Base-by-base conservation (phyloP, 2,797 vertebrate species). In the Siniperca obscura region DNA sequence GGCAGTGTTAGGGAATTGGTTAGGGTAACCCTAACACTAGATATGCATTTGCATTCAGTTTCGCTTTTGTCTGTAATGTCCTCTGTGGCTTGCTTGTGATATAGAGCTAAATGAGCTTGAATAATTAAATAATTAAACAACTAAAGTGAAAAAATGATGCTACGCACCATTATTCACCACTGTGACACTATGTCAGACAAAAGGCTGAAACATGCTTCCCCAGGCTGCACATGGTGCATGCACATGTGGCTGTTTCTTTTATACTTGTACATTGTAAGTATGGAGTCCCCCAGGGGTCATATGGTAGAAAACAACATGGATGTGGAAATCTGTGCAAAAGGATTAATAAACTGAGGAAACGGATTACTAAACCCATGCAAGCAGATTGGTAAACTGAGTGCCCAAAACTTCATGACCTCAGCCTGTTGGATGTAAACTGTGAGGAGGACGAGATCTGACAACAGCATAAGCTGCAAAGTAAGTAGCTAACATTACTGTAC, bases 61-160 rank as follows among this genome's bases (percentile, higher is more conserved):
- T 30, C 2, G 30, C 30, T 30, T 48, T 16, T 19, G 16, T 36
- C 21, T 38, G 7, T 46, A 46, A 17, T 2, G 16, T 38, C 27
- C 14, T 57, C 30, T 38, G 2, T 36, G 57, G 57, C 57, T 60
- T 60, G 57, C 57, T 60, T 60, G 57, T 60, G 57, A 60, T 60
- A 17, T 36, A 11, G 3, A 40, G 36, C 34, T 16, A 34, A 30
- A 30, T 30, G 30, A 30, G 30, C 30, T 30, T 30, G 30, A 30
- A 30, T 30, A 30, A 30, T 30, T 30, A 30, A 30, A 30, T 30
- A 30, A 30, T 30, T 30, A 30, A 30, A 30, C 30, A 30, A 30
- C 30, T 30, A 30, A 3, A 30, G 30, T 9, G 11, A 11, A 10
- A 27, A 56, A 56, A 56, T 11, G 14, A 21, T 56, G 55, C 25